These are phyloP conservation scores for Ictalurus furcatus DNA, from an alignment of 2,113 vertebrate species.

Conservation along the genomic window DNA sequence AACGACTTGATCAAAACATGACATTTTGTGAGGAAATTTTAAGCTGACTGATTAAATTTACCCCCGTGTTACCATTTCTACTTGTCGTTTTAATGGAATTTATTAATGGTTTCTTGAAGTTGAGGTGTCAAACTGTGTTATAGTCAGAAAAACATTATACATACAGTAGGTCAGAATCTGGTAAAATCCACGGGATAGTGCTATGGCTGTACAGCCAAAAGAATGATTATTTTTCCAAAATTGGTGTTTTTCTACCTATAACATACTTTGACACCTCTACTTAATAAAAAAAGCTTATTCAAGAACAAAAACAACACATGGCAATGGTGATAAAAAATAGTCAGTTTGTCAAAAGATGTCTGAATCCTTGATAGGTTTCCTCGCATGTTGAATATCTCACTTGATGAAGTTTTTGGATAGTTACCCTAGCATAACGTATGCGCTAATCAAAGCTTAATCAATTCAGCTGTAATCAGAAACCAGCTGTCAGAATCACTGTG, in stretches of 20 bases:
- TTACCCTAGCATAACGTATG: not conserved
- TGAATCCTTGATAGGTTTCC: not conserved
- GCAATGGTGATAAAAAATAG: not conserved
- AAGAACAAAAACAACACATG: not conserved
- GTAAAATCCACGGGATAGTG: not conserved
- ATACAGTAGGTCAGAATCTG: not conserved
- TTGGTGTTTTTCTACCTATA: too few species aligned
- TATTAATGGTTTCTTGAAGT: not conserved
- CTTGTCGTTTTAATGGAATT: not conserved
- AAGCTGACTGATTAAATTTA: not conserved
- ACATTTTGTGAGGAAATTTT: not conserved
- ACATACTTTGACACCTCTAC: too few species aligned
- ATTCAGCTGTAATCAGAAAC: not conserved
- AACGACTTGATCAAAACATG: not conserved
- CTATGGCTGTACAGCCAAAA: too few species aligned
- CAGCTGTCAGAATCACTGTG: not conserved
- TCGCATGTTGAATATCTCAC: not conserved
- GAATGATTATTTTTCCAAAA: not conserved
- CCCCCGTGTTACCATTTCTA: not conserved
- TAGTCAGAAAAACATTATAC: not conserved
- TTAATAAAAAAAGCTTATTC: not conserved
- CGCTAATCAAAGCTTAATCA: not conserved
- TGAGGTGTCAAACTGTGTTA: not conserved
- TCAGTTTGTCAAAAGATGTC: not conserved
- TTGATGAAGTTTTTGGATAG: not conserved